These are phyloP conservation scores for Rhagonycha lutea DNA, from an alignment of 2,888 invertebrate genomes.

Conservation along the genomic window DNA sequence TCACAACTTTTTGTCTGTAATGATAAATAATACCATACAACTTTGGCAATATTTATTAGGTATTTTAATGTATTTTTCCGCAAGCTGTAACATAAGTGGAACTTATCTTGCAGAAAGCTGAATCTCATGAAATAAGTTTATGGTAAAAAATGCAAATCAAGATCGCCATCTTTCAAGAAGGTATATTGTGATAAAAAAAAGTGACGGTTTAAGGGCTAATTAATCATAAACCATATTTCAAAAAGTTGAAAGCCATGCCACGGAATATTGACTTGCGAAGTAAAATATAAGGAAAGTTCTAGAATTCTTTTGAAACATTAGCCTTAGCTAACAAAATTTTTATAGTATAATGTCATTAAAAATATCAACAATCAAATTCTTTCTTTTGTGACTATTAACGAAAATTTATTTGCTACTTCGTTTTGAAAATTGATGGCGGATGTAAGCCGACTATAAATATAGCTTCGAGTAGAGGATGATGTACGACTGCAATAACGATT, in stretches of 20 bases:
- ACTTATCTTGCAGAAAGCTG: too few species aligned
- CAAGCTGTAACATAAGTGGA: too few species aligned
- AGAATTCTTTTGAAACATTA: background rate
- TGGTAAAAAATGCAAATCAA: background rate
- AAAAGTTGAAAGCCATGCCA: background rate
- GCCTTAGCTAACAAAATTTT: background rate
- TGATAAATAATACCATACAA: too few species aligned
- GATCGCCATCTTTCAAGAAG: background rate
- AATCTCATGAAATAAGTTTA: too few species aligned
- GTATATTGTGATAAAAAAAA: background rate
- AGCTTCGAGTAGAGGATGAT: slow-evolving; percentile 7
- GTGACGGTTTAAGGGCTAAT: background rate
- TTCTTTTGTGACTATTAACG: background rate
- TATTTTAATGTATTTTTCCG: too few species aligned
- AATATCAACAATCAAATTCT: background rate
- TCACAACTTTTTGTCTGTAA: too few species aligned
- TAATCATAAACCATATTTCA: background rate
- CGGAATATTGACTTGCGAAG: background rate
- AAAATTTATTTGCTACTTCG: slow-evolving; percentile 7
- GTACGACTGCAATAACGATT: slow-evolving; percentile 15
- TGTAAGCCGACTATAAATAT: slow-evolving; percentile 13
- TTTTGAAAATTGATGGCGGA: slow-evolving; percentile 7
- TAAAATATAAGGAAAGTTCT: background rate
- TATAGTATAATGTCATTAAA: background rate
- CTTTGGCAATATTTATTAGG: too few species aligned